These are phyloP conservation scores for Nasonovia ribisnigri DNA, from an alignment of 2,888 invertebrate species.

Conservation along the genomic window DNA sequence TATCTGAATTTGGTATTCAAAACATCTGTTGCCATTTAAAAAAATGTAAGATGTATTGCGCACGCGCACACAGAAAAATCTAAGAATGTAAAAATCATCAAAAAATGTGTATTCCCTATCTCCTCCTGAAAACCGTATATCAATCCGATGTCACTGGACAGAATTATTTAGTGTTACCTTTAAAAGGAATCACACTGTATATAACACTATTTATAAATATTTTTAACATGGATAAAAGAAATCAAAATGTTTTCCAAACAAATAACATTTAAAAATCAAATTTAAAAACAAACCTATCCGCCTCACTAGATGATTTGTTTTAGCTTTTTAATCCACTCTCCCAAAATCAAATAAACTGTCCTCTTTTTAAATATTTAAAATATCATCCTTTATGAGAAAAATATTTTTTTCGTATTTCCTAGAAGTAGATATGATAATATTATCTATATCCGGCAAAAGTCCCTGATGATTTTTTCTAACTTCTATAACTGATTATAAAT, in stretches of 20 bases:
- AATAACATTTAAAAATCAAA: neutral
- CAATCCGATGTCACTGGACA: too few relatives aligned
- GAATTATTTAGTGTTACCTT: too few relatives aligned
- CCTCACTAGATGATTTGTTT: neutral
- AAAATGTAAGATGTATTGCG: too few relatives aligned
- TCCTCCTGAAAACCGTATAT: too few relatives aligned
- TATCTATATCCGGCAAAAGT: conserved; percentile 13
- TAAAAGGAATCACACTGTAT: too few relatives aligned
- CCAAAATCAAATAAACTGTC: neutral
- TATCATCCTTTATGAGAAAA: neutral
- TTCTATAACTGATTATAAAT: neutral
- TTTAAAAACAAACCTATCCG: neutral
- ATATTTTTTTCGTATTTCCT: conserved; percentile 19
- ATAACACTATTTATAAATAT: neutral
- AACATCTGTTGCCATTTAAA: too few relatives aligned
- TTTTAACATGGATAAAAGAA: neutral
- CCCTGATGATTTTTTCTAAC: neutral
- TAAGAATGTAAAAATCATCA: too few relatives aligned
- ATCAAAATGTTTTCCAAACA: neutral
- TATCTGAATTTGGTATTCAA: too few relatives aligned
- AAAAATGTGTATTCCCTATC: too few relatives aligned
- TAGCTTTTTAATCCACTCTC: neutral
- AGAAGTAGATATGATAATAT: conserved; percentile 29
- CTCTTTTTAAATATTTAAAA: neutral
- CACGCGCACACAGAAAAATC: too few relatives aligned